Percentiles rank a stretch among this genome's conserved stretches.
These are phyloP conservation scores for Antechinus flavipes DNA, from an alignment of 2,113 vertebrate species.

Conservation along the genomic window DNA sequence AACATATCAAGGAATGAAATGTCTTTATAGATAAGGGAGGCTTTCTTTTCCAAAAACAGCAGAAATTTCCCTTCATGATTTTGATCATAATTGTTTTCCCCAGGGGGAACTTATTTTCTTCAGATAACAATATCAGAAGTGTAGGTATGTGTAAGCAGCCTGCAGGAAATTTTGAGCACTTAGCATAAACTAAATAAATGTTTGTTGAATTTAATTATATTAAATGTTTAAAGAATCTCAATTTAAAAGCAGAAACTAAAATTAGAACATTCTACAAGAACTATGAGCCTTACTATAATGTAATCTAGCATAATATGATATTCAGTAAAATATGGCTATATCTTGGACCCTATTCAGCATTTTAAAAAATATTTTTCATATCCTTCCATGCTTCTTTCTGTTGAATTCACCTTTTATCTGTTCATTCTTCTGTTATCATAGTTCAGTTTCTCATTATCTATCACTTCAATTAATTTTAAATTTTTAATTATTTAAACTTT, in stretches of 20 bases:
- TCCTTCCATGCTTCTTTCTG: neutral
- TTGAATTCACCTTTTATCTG: neutral
- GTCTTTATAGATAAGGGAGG: slow-evolving; percentile 30
- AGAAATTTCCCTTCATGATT: slow-evolving; percentile 13
- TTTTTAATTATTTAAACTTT: neutral
- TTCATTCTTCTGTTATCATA: neutral
- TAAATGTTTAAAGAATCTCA: neutral
- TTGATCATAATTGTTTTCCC: slow-evolving; percentile 21
- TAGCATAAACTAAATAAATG: neutral
- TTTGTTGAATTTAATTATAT: neutral
- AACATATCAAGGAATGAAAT: neutral
- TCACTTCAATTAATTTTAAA: neutral
- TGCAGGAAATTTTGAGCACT: slow-evolving; percentile 7
- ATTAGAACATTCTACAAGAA: neutral
- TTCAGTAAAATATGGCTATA: neutral
- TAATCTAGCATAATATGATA: neutral
- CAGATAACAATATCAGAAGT: slow-evolving; percentile 40
- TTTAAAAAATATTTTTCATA: neutral
- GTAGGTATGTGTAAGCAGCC: neutral
- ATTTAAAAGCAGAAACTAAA: neutral
- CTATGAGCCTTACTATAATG: neutral
- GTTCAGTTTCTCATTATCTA: neutral
- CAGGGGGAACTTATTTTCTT: slow-evolving; percentile 10
- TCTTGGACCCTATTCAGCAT: neutral
- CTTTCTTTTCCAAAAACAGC: neutral